These are phyloP conservation scores for Rhabdomys dilectus DNA, from an alignment of 2,113 vertebrate species.

Conservation along the genomic window DNA sequence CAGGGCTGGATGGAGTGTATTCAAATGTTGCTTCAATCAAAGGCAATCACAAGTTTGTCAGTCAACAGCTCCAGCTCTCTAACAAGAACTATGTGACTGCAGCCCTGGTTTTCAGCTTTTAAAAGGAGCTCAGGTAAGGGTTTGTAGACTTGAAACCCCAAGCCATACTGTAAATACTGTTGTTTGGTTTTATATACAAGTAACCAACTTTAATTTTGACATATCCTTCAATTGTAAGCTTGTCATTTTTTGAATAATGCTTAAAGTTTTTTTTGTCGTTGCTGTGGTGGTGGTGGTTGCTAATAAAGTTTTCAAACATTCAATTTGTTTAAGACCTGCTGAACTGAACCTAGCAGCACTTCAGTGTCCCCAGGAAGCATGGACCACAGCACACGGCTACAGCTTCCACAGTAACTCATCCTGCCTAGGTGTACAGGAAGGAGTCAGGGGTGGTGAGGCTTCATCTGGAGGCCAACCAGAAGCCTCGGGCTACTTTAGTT, in stretches of 20 bases:
- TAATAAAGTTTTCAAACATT: not conserved
- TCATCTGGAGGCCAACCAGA: not conserved
- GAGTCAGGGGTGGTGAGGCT: not conserved
- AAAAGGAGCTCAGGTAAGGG: not conserved
- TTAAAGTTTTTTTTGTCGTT: not conserved
- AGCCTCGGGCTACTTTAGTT: not conserved
- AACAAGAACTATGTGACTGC: not conserved
- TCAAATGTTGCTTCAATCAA: not conserved
- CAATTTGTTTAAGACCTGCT: not conserved
- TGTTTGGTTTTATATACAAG: not conserved
- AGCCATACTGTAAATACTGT: not conserved
- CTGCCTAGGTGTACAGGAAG: not conserved
- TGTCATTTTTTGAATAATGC: not conserved
- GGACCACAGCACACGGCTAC: not conserved
- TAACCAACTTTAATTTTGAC: constrained; percentile 28
- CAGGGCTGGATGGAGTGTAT: not conserved
- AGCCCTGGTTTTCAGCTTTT: not conserved
- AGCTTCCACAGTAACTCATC: not conserved
- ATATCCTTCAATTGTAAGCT: not conserved
- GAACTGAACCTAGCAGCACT: not conserved
- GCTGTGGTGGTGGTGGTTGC: not conserved
- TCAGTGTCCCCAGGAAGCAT: no score
- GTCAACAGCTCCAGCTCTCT: not conserved
- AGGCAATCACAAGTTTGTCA: not conserved
- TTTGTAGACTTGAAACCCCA: not conserved